Conservation (phyloP, 2,888 invertebrate genomes). For the Artemia sinica region DNA sequence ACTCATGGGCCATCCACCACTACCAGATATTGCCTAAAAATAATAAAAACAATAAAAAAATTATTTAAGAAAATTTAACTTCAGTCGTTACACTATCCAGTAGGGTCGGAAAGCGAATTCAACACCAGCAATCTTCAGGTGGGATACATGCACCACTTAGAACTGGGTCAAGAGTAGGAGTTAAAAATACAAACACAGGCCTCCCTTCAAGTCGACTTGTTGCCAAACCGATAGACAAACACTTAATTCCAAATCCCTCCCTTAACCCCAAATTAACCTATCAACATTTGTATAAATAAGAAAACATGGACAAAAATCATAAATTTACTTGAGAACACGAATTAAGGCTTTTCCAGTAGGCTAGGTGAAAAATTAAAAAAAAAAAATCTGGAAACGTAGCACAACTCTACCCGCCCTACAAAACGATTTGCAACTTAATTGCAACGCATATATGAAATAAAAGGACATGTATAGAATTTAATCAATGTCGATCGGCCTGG, state of each 20-base stretch:
- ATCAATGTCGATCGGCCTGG: no score
- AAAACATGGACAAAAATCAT: no score
- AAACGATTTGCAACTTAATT: no score
- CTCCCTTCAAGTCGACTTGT: conserved; percentile 35
- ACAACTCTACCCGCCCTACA: no score
- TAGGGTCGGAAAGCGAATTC: conserved; percentile 34
- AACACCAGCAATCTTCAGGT: conserved; percentile 32
- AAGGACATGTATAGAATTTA: no score
- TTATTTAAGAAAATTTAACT: conserved; percentile 22
- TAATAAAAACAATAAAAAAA: conserved; percentile 20
- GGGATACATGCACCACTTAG: conserved; percentile 38
- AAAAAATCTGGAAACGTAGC: no score
- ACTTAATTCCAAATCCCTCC: background rate
- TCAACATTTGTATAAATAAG: no score
- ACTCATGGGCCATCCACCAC: conserved; percentile 91
- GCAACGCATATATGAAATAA: no score
- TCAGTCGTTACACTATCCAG: conserved; percentile 29
- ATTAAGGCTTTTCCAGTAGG: no score
- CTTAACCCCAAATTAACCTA: no score
- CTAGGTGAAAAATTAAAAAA: no score
- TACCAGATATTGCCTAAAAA: conserved; percentile 35
- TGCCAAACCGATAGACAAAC: conserved; percentile 31
- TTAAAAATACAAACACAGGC: conserved; percentile 39
- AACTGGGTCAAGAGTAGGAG: conserved; percentile 35
- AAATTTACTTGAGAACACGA: no score